phyloP scores from a whole-genome alignment of 2,797 vertebrate genomes.

The Chaetophractus vellerosus region DNA sequence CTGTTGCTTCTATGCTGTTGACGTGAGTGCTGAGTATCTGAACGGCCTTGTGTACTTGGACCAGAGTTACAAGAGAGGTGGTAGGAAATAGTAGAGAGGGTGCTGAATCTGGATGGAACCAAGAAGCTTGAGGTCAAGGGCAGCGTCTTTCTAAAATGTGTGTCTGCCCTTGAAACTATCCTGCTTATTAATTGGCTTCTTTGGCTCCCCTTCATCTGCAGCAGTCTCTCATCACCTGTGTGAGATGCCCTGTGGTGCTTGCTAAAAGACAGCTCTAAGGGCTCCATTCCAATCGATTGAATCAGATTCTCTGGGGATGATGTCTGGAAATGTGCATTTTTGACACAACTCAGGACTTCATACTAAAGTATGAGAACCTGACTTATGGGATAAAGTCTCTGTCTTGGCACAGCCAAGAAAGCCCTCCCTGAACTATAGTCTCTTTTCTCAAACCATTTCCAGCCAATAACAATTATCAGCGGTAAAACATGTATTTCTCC shows the following conservation, averaged over 20 bases:
- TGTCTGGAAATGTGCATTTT: conserved; percentile 52
- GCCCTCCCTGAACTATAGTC: not conserved
- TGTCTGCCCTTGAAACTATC: not conserved
- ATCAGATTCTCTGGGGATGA: conserved; percentile 5
- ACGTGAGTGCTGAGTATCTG: not conserved
- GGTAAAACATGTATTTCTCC: not conserved
- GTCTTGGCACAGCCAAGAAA: not conserved
- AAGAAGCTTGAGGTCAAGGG: not conserved
- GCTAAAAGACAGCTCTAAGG: conserved; percentile 21
- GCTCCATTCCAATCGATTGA: not conserved
- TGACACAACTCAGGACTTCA: conserved; percentile 28
- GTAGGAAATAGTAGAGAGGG: too few species aligned
- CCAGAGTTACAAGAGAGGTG: not conserved
- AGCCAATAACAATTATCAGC: not conserved
- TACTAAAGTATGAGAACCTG: conserved; percentile 5
- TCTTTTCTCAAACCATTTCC: not conserved
- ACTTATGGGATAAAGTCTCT: not conserved
- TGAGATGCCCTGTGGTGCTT: conserved; percentile 17
- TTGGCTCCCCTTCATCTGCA: not conserved
- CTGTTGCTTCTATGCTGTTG: not conserved
- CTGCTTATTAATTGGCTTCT: not conserved
- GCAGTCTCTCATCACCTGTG: not conserved
- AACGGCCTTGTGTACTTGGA: not conserved
- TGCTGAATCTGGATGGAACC: not conserved
- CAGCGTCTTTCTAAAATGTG: not conserved